Evolutionary conservation across 2,113 vertebrate species (phyloP).

Genomic region (Rostratula benghalensis): DNA sequence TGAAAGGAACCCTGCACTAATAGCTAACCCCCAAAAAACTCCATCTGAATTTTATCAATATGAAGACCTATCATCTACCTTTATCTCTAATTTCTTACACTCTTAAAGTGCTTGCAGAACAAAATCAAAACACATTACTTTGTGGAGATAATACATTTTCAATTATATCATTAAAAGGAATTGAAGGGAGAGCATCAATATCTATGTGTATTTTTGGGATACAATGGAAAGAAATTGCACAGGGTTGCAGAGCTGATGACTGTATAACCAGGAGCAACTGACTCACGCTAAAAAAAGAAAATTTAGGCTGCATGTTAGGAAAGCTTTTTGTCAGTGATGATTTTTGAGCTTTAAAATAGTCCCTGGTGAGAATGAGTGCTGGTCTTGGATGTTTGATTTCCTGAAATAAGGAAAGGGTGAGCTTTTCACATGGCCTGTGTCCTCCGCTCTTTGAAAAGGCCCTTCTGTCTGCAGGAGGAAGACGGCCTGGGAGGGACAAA

Average conservation of each 20-base stretch:
- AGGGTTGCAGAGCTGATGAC: neutral
- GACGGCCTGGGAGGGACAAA: neutral
- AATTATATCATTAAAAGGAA: neutral
- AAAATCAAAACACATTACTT: neutral
- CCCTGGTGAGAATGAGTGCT: neutral
- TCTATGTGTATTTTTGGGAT: neutral
- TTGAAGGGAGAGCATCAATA: neutral
- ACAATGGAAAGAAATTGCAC: neutral
- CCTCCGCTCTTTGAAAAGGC: neutral
- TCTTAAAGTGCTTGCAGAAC: neutral
- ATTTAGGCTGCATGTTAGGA: neutral
- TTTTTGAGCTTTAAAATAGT: conserved; percentile 15
- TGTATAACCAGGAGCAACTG: neutral
- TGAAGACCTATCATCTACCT: neutral
- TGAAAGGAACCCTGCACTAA: neutral
- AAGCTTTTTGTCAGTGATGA: conserved; percentile 1
- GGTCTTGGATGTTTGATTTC: neutral
- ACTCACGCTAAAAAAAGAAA: neutral
- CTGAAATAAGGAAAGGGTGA: neutral
- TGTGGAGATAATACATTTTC: neutral
- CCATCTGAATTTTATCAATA: neutral
- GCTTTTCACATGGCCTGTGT: neutral
- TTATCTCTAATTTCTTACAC: neutral
- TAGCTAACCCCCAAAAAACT: neutral
- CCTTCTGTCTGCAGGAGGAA: neutral